Conservation (phyloP, 1,140 invertebrate genomes). For the Bombus sylvicola region DNA sequence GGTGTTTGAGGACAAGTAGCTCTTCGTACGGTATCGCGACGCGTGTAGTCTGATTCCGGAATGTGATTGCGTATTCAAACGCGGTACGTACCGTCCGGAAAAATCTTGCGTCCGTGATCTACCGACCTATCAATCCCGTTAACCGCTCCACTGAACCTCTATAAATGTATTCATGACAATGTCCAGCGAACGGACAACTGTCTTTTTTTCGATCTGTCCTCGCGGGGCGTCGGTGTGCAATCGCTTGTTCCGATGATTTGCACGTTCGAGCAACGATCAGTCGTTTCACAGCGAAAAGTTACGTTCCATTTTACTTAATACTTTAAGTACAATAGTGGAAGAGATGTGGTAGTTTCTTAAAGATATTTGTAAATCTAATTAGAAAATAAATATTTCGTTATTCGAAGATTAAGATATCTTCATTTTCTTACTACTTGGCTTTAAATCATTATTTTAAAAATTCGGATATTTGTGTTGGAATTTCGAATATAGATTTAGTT, state of each 20-base stretch:
- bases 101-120: slow-evolving; percentile 55
- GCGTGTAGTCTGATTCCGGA: slow-evolving; percentile 34
- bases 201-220: neutral
- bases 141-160: slow-evolving; percentile 53
- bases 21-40: slow-evolving; percentile 39
- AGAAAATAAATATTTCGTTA: too few relatives aligned
- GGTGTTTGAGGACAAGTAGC: slow-evolving; percentile 11
- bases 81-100: slow-evolving; percentile 44
- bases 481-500: neutral
- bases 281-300: neutral
- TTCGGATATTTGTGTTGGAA: neutral
- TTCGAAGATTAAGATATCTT: neutral
- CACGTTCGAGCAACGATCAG: neutral
- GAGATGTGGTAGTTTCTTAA: neutral
- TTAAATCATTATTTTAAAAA: neutral
- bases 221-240: neutral
- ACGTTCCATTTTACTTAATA: neutral
- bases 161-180: slow-evolving; percentile 43
- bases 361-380: neutral
- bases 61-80: slow-evolving; percentile 62
- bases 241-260: neutral
- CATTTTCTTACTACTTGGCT: neutral
- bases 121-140: slow-evolving; percentile 57
- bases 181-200: slow-evolving; percentile 14
- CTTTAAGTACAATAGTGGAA: neutral